These are phyloP conservation scores for Caenorhabditis macrosperma DNA, from an alignment of 2,888 invertebrate species.

Conservation along the genomic window DNA sequence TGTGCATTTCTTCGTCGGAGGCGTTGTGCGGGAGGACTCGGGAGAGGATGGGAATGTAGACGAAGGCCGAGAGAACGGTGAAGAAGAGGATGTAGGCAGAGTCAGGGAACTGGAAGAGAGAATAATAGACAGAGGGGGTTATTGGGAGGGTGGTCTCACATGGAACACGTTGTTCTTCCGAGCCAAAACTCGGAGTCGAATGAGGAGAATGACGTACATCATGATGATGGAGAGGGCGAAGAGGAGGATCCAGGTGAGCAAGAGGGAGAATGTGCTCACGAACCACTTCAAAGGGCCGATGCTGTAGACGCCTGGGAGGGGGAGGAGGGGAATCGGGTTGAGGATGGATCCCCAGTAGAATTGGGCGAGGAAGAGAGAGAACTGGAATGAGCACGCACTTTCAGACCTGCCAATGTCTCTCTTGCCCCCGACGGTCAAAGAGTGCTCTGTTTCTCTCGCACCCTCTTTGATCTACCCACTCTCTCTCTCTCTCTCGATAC, in stretches of 20 bases:
- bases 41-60: constrained; percentile 23
- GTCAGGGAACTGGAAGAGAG: constrained; percentile 28
- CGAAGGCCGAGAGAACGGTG: background rate
- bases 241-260: constrained; percentile 24
- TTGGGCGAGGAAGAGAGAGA: constrained; percentile 30
- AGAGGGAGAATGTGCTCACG: constrained; percentile 13
- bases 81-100: constrained; percentile 17
- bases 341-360: constrained; percentile 40
- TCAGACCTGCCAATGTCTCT: background rate
- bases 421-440: too few species aligned
- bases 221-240: constrained; percentile 33
- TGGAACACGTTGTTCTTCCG: constrained; percentile 6
- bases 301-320: constrained; percentile 17
- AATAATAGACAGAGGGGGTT: background rate
- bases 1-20: constrained; percentile 16
- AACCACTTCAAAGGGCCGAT: constrained; percentile 11
- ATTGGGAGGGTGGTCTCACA: constrained; percentile 2
- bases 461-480: too few species aligned
- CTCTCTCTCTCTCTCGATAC: too few species aligned
- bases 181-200: constrained; percentile 28
- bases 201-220: constrained; percentile 39
- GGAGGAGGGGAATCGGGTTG: constrained; percentile 32
- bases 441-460: too few species aligned
- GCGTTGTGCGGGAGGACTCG: constrained; percentile 17
- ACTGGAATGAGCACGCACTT: constrained; percentile 2